Evolutionary conservation across 2,888 invertebrate species (phyloP), one percentile per base, ranked within the genome.

Genomic region (Lycia hirtaria): DNA sequence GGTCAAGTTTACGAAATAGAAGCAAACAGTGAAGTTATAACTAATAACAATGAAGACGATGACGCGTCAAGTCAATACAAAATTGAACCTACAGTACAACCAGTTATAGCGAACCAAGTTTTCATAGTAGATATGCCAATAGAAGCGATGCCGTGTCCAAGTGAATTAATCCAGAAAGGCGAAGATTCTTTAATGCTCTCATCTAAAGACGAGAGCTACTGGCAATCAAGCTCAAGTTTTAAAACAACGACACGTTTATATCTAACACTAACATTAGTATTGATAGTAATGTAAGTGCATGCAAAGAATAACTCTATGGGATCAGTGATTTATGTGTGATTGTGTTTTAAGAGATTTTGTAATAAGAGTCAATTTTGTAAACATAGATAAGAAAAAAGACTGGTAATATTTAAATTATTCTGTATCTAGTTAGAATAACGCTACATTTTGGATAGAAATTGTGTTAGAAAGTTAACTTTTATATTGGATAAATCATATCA

Each of bases 161-260:
- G 76, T 33, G 79, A 85, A 55, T 43, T 81, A 9, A 64, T 74
- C 0, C 83, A 81, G 53, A 88, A 86, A 40, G 81, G 85, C 1
- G 88, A 90, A 75, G 91, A 88, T 54, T 88, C 91, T 0, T 62
- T 89, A 15, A 91, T 92, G 90, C 74, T 91, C 0, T 90, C 88
- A 1, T 87, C 91, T 1, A 88, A 89, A 72, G 87, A 88, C 9
- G 85, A 89, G 70, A 85, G 71, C 47, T 90, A 80, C 57, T 88
- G 89, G 89, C 78, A 77, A 57, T 62, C 80, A 1, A 87, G 75
- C 68, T 79, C 76, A 9, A 78, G 83, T 67, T 63, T 65, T 41
- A 77, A 64, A 47, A 60, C 71, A 53, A 22, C 77, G 30, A 73
- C 81, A 41, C 81, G 75, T 60, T 41, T 80, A 12, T 59, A 65